Evolutionary conservation across 2,113 vertebrate genomes (phyloP).

Genomic region (Propithecus coquereli): DNA sequence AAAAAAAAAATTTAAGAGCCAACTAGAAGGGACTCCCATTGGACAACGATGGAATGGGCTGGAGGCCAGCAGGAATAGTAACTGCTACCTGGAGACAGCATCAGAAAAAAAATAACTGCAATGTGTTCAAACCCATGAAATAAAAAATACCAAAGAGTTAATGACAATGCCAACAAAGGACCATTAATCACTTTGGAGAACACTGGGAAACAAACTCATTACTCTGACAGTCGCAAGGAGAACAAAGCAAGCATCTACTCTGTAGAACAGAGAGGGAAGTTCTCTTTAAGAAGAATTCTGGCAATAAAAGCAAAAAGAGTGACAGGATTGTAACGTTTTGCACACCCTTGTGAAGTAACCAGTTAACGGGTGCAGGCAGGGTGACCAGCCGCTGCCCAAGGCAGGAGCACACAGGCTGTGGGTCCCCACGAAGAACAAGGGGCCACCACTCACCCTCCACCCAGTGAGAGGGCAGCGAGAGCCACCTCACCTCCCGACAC

Average conservation of each 20-base stretch:
- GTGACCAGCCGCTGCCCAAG: not conserved
- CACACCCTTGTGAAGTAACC: too few species aligned
- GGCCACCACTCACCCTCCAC: not conserved
- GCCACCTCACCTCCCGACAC: not conserved
- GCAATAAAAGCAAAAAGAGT: not conserved
- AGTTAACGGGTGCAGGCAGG: rapidly evolving
- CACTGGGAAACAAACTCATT: not conserved
- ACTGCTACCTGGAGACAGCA: too few species aligned
- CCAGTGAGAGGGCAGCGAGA: too few species aligned
- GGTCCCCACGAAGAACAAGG: not conserved
- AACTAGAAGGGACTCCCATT: not conserved
- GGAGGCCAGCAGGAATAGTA: not conserved
- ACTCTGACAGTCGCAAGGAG: not conserved
- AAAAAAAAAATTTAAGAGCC: not conserved
- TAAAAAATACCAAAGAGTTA: too few species aligned
- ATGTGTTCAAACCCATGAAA: too few species aligned
- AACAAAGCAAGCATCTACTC: not conserved
- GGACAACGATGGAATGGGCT: not conserved
- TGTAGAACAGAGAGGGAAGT: not conserved
- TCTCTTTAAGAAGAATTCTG: not conserved
- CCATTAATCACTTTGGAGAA: not conserved
- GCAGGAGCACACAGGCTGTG: not conserved
- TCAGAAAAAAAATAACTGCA: too few species aligned
- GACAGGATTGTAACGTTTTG: not conserved
- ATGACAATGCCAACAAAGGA: not conserved